Percentiles rank a stretch among this genome's conserved stretches.
phyloP scores from a whole-genome alignment of 2,113 vertebrate genomes.

The human region GRCh38 chr21:38493501-38494000 shows the following conservation, averaged over 20 bases:
- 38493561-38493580: not conserved
- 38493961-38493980: fast-evolving
- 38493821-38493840: fast-evolving
- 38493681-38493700: fast-evolving
- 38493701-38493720: fast-evolving
- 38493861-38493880: not conserved
- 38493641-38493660: fast-evolving
- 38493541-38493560: not conserved
- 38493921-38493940: fast-evolving
- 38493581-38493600: fast-evolving
- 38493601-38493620: too few species aligned
- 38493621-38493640: fast-evolving
- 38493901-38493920: fast-evolving
- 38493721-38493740: fast-evolving
- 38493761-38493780: not conserved
- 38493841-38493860: not conserved
- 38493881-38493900: fast-evolving
- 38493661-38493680: fast-evolving
- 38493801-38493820: too few species aligned
- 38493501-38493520: not conserved
- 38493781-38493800: not conserved
- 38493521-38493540: not conserved
- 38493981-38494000: fast-evolving
- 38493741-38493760: fast-evolving
- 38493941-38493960: not conserved